These are phyloP conservation scores for Phortica variegata DNA, from an alignment of 1,140 invertebrate species.

Conservation along the genomic window DNA sequence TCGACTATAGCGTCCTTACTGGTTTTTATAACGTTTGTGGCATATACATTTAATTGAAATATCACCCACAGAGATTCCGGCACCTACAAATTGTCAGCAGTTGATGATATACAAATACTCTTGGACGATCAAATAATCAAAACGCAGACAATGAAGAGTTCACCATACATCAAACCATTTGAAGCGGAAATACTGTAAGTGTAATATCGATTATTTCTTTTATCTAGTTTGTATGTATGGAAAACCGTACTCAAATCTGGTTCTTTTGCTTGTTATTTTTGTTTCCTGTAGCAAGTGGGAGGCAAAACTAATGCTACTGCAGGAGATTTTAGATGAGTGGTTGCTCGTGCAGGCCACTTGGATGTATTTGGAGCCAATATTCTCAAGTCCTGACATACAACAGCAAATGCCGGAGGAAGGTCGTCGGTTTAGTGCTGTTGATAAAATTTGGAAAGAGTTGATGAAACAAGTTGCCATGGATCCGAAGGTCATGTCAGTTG, in stretches of 20 bases:
- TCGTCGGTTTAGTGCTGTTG: slow-evolving; percentile 84
- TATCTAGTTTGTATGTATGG: not conserved
- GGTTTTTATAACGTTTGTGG: slow-evolving; percentile 25
- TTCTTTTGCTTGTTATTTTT: slow-evolving; percentile 12
- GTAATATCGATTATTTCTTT: not conserved
- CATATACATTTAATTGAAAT: slow-evolving; percentile 28
- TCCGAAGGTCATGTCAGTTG: slow-evolving; percentile 79
- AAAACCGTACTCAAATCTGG: not conserved
- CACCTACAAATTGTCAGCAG: slow-evolving; percentile 83
- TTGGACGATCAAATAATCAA: slow-evolving; percentile 96
- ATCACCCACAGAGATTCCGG: slow-evolving; percentile 74
- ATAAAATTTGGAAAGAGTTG: slow-evolving; percentile 90
- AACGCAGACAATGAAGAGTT: slow-evolving; percentile 96
- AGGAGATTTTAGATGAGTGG: slow-evolving; percentile 96
- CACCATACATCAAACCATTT: slow-evolving; percentile 95
- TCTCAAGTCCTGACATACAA: slow-evolving; percentile 97
- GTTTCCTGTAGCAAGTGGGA: slow-evolving; percentile 67
- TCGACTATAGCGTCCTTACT: no score
- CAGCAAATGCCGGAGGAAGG: slow-evolving; percentile 90
- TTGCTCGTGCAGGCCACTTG: slow-evolving; percentile 93
- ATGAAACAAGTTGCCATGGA: slow-evolving; percentile 83
- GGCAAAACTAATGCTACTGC: slow-evolving; percentile 71
- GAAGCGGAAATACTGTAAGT: slow-evolving; percentile 74
- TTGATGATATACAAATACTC: slow-evolving; percentile 94
- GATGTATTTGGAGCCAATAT: slow-evolving; percentile 98